Base-by-base conservation (phyloP, 1,140 invertebrate species). In the Eufriesea mexicana region DNA sequence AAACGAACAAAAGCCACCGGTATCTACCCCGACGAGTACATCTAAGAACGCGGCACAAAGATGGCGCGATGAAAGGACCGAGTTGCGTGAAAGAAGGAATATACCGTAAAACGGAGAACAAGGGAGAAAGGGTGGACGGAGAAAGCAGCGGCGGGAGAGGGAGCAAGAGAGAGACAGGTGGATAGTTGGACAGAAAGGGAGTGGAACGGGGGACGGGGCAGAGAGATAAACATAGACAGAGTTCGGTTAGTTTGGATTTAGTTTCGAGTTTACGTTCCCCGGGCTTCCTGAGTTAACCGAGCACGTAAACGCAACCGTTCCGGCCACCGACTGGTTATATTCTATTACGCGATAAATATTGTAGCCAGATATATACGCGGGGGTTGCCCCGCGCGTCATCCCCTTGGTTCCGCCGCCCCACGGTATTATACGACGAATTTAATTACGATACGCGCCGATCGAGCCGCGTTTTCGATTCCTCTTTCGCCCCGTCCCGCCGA, bases 271-370 rank as follows among this genome's bases (percentile, higher is more conserved):
- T 92, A 93, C 90, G 91, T 87, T 89, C 84, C 83, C 84, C 55
- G 64, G 77, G 90, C 83, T 92, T 91, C 90, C 90, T 90, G 87
- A 91, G 89, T 91, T 91, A 91, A 91, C 90, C 90, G 90, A 91
- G 85, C 90, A 89, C 89, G 90, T 92, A 91, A 91, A 92, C 86
- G 89, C 83, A 73, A 73, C 77, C 78, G 83, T 89, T 88, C 79
- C 86, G 84, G 74, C 86, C 79, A 89, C 87, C 77, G 81, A 82
- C 81, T 71, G 84, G 84, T 88, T 89, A 89, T 91, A 93, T 92
- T 92, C 88, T 90, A 90, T 92, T 90, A 90, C 85, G 86, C 88
- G 88, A 93, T 92, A 92, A 92, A 92, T 92, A 92, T 92, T 92
- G 90, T 89, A 90, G 51, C 71, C 85, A 79, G 84, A 84, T 88